These are phyloP conservation scores for Uloborus diversus DNA, from an alignment of 1,140 invertebrate species.

Conservation along the genomic window DNA sequence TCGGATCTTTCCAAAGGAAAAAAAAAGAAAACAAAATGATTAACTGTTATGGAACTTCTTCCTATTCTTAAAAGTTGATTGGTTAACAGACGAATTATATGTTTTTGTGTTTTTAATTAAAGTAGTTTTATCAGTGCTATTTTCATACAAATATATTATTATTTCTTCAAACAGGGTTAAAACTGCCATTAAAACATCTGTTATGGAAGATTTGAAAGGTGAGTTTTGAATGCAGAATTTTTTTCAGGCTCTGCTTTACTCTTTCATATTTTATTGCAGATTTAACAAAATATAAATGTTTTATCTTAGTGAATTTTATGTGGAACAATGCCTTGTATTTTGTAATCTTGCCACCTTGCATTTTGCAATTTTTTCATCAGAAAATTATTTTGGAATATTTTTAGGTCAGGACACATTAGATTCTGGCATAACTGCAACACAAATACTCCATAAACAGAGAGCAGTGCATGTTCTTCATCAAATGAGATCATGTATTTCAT, in stretches of 20 bases:
- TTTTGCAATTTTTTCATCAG: too few species aligned
- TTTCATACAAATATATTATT: not conserved
- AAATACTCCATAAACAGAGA: slow-evolving; percentile 41
- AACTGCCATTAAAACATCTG: slow-evolving; percentile 50
- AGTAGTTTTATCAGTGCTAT: too few species aligned
- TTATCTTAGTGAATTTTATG: too few species aligned
- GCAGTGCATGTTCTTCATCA: slow-evolving; percentile 47
- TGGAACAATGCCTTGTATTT: too few species aligned
- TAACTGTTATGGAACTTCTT: too few species aligned
- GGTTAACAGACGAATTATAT: not conserved
- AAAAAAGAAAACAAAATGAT: not conserved
- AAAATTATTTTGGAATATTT: too few species aligned
- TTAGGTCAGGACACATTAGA: slow-evolving; percentile 40
- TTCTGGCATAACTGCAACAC: slow-evolving; percentile 26
- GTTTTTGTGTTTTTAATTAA: not conserved
- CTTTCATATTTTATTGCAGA: not conserved
- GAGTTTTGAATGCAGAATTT: too few species aligned
- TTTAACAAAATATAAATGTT: too few species aligned
- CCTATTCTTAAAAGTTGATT: not conserved
- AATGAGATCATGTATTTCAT: slow-evolving; percentile 59
- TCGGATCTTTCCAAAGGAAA: not conserved
- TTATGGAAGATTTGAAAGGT: slow-evolving; percentile 54
- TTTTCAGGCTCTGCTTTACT: too few species aligned
- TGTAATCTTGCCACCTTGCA: too few species aligned
- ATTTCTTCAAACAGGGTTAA: slow-evolving; percentile 31